A percentile compares a stretch with the other conserved stretches of the same genome.
Evolutionary conservation across 2,888 invertebrate species (phyloP).

Genomic region (Yponomeuta cagnagella): DNA sequence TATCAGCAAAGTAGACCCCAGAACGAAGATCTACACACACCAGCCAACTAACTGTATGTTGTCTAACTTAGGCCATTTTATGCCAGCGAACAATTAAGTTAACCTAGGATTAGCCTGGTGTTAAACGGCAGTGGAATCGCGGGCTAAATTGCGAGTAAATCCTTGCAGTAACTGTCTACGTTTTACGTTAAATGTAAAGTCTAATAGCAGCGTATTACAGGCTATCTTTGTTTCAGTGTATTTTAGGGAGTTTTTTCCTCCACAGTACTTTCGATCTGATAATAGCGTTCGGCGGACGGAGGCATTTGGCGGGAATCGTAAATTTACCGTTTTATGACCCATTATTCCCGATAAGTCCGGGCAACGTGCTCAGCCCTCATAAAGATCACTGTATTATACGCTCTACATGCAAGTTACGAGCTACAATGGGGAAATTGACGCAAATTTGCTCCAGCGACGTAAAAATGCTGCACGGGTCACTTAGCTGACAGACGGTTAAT

Average conservation of each 20-base stretch:
- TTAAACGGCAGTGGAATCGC: background rate
- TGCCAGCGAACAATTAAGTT: background rate
- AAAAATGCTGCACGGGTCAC: background rate
- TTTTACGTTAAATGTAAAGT: background rate
- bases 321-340: conserved; percentile 63
- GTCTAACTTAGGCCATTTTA: background rate
- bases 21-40: background rate
- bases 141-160: conserved; percentile 1
- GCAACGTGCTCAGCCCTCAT: conserved; percentile 33
- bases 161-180: background rate
- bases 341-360: conserved; percentile 56
- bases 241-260: background rate
- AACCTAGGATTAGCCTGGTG: background rate
- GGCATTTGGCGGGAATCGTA: conserved; percentile 41
- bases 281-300: conserved; percentile 36
- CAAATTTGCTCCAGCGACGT: background rate
- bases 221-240: background rate
- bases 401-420: conserved; percentile 9
- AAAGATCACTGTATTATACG: conserved; percentile 31
- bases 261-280: conserved; percentile 41
- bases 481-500: background rate
- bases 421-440: background rate
- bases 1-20: background rate
- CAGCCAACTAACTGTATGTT: background rate
- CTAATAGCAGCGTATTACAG: background rate